A percentile compares a stretch with the other conserved stretches of the same genome.
Conservation (phyloP, 2,888 invertebrate genomes). For the Parasteatoda lunata region DNA sequence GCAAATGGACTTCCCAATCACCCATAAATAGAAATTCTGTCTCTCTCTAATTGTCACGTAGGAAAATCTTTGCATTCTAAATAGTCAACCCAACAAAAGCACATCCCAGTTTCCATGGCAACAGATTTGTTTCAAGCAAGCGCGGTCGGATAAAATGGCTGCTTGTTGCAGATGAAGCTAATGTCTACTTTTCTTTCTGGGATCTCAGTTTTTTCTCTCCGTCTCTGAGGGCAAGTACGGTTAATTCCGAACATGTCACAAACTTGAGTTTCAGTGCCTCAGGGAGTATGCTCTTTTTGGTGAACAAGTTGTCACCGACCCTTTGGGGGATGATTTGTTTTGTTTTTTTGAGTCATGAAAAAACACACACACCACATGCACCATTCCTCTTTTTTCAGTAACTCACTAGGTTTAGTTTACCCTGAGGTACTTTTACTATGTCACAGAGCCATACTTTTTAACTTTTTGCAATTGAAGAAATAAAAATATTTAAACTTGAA, state of each 20-base stretch:
- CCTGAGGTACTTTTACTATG: constrained; percentile 20
- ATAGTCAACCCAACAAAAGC: background rate
- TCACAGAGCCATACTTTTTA: background rate
- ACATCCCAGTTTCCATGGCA: constrained; percentile 20
- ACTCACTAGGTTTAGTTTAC: constrained; percentile 1
- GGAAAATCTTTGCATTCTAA: background rate
- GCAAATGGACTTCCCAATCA: too few relatives aligned
- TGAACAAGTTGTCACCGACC: constrained; percentile 65
- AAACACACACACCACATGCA: constrained; percentile 10
- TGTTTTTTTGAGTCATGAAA: constrained; percentile 14
- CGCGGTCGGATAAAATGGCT: background rate
- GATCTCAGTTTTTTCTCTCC: constrained; percentile 12
- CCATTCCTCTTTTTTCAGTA: constrained; percentile 15
- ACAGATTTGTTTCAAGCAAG: constrained; percentile 1
- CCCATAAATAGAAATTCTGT: background rate
- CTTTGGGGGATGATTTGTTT: constrained; percentile 33
- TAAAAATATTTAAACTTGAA: too few relatives aligned
- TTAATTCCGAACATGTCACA: constrained; percentile 67
- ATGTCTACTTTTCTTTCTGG: background rate
- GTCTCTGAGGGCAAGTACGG: constrained; percentile 35
- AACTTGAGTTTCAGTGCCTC: constrained; percentile 63
- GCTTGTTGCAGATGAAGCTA: constrained; percentile 26
- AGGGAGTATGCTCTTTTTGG: constrained; percentile 51
- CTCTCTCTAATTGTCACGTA: background rate
- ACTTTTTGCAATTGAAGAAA: too few relatives aligned